Conservation (phyloP, 37 sponge, comb jelly and placozoan species). For the Corticium candelabrum region DNA sequence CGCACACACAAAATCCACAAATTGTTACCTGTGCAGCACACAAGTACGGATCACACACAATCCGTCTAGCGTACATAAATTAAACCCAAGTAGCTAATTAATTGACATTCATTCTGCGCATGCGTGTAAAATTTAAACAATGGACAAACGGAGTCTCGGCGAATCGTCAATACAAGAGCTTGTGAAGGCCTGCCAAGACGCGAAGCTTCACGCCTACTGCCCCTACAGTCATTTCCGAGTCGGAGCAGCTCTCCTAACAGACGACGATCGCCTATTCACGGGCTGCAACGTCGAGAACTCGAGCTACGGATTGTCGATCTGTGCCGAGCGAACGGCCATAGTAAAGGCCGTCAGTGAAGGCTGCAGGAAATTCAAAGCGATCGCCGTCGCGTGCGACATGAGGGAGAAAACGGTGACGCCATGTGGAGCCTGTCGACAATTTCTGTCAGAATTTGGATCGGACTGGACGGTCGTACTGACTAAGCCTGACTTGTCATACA, state of each 20-base stretch:
- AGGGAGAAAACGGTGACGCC: conserved; percentile 41
- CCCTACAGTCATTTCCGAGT: conserved; percentile 86
- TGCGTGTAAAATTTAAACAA: too few relatives aligned
- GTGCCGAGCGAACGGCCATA: conserved; percentile 82
- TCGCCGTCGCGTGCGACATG: conserved; percentile 68
- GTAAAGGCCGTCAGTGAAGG: conserved; percentile 92
- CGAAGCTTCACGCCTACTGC: conserved; percentile 56
- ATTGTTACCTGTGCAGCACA: too few relatives aligned
- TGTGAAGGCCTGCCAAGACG: conserved; percentile 16
- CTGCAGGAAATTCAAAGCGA: conserved; percentile 27
- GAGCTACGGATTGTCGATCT: conserved; percentile 50
- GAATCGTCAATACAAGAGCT: too few relatives aligned
- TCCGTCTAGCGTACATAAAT: too few relatives aligned
- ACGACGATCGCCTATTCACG: conserved; percentile 17
- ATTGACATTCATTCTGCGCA: too few relatives aligned
- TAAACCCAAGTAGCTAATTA: too few relatives aligned
- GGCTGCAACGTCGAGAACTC: conserved; percentile 96
- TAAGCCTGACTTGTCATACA: conserved; percentile 14
- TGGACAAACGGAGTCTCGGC: too few relatives aligned
- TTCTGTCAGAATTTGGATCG: conserved; percentile 62
- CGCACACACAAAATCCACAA: too few relatives aligned
- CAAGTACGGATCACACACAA: too few relatives aligned
- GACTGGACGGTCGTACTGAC: conserved; percentile 30
- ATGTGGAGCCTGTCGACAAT: conserved; percentile 82
- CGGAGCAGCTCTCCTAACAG: conserved; percentile 64